These are phyloP conservation scores for Crepidodera aurea DNA, from an alignment of 2,888 invertebrate species.

Conservation along the genomic window DNA sequence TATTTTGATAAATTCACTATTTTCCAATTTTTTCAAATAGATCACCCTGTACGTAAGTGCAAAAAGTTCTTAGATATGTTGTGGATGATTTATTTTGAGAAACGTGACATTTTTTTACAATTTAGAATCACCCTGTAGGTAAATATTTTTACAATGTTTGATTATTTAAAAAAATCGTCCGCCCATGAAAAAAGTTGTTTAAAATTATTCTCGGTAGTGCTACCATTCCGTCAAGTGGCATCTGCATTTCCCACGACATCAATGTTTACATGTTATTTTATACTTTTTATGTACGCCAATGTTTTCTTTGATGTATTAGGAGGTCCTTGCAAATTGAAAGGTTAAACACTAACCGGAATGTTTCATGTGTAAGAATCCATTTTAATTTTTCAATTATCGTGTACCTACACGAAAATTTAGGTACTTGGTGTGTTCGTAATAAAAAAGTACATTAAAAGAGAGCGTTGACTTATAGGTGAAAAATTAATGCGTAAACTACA, in stretches of 20 bases:
- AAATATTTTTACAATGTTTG: neutral
- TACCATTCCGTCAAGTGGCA: slow-evolving; percentile 36
- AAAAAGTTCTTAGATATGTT: too few species aligned
- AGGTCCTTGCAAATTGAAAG: slow-evolving; percentile 32
- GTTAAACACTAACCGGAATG: slow-evolving; percentile 24
- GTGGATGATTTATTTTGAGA: neutral
- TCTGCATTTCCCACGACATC: slow-evolving; percentile 40
- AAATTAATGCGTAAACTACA: neutral
- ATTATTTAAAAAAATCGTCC: neutral
- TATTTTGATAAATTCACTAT: too few species aligned
- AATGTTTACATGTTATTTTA: slow-evolving; percentile 35
- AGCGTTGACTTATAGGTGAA: neutral
- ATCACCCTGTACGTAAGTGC: too few species aligned
- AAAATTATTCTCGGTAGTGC: slow-evolving; percentile 28
- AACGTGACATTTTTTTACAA: neutral
- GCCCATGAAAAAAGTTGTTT: slow-evolving; percentile 20
- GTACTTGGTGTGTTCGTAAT: neutral
- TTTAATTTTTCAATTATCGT: slow-evolving; percentile 7
- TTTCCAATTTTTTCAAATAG: too few species aligned
- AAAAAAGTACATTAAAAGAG: neutral
- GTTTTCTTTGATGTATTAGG: slow-evolving; percentile 35
- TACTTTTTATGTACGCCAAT: slow-evolving; percentile 36
- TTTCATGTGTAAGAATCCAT: neutral
- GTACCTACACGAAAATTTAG: slow-evolving; percentile 2
- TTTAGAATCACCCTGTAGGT: neutral